phyloP scores from a whole-genome alignment of 2,888 invertebrate genomes.

The Heliconius ismenius region DNA sequence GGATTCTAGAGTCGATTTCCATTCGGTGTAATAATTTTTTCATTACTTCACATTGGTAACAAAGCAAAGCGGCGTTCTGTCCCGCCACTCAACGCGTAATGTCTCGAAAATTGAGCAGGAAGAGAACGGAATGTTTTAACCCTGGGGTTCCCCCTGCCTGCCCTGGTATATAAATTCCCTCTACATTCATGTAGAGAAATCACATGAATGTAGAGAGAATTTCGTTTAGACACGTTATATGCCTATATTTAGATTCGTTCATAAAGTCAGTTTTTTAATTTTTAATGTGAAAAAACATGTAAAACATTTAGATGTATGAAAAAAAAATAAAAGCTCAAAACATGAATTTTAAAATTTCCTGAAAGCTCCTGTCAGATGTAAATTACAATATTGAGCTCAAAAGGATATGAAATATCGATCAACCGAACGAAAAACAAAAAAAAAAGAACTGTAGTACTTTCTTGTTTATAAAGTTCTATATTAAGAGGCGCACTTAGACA shows the following conservation, averaged over 20 bases:
- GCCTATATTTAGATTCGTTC: background rate
- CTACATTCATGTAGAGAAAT: too few species aligned
- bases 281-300: background rate
- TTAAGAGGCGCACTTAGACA: background rate
- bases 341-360: background rate
- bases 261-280: background rate
- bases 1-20: background rate
- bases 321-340: background rate
- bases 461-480: background rate
- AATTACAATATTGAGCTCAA: background rate
- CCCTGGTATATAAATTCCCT: too few species aligned
- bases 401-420: background rate
- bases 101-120: background rate
- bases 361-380: background rate
- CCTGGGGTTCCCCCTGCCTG: too few species aligned
- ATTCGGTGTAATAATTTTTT: background rate
- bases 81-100: background rate
- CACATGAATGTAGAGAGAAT: too few species aligned
- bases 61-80: background rate
- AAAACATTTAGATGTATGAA: background rate
- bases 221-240: too few species aligned
- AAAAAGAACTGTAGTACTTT: background rate
- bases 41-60: background rate
- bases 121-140: too few species aligned
- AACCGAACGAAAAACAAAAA: background rate